Evolutionary conservation across 2,113 vertebrate species (phyloP).

Genomic region (Trematomus loennbergii): DNA sequence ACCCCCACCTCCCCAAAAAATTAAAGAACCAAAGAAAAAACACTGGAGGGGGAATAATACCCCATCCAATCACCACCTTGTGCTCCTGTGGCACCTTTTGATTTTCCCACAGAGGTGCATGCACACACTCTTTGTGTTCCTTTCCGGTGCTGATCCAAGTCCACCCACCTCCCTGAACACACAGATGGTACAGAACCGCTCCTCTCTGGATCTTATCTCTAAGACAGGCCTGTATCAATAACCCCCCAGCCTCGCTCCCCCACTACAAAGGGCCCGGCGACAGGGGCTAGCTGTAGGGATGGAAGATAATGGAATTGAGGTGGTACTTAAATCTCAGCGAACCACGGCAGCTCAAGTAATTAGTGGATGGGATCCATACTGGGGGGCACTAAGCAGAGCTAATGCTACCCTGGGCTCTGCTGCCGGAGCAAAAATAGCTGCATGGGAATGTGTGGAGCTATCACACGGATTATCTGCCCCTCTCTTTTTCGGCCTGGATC

Average conservation of each 20-base stretch:
- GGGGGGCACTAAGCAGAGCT: conserved; percentile 95
- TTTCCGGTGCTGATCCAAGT: conserved; percentile 32
- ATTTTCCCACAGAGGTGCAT: conserved; percentile 46
- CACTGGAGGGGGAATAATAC: conserved; percentile 67
- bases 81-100: conserved; percentile 48
- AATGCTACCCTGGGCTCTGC: conserved; percentile 90
- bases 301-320: conserved; percentile 97
- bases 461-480: conserved; percentile 52
- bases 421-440: conserved; percentile 80
- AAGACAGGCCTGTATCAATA: conserved; percentile 85
- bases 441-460: conserved; percentile 84
- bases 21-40: conserved; percentile 30
- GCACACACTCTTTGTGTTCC: conserved; percentile 52
- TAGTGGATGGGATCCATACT: conserved; percentile 95
- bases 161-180: conserved; percentile 20
- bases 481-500: conserved; percentile 33
- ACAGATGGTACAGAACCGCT: background rate
- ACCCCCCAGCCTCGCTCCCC: conserved; percentile 82
- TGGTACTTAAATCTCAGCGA: conserved; percentile 98
- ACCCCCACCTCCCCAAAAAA: conserved; percentile 34
- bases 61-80: conserved; percentile 58
- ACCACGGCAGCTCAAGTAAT: conserved; percentile 97
- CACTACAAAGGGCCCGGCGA: conserved; percentile 66
- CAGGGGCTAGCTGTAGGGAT: conserved; percentile 91
- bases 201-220: conserved; percentile 65